A percentile compares a stretch with the other conserved stretches of the same genome.
These are phyloP conservation scores for Oscarella lobularis DNA, from an alignment of 37 sponge, comb jelly and placozoan genomes.

Conservation along the genomic window DNA sequence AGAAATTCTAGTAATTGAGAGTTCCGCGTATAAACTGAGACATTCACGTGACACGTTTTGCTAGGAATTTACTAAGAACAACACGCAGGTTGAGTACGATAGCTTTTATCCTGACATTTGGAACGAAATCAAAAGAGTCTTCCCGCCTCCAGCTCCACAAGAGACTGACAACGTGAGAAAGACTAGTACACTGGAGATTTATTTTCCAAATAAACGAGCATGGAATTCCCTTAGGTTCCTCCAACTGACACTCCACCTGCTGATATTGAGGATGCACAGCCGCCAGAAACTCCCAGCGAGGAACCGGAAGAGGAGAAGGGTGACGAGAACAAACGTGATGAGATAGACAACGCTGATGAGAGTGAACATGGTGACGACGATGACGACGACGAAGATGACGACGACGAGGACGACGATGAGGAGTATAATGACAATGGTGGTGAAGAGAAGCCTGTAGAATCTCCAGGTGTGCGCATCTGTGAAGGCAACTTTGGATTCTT, in stretches of 20 bases:
- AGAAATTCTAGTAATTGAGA: slow-evolving; percentile 24
- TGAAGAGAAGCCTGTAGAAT: background rate
- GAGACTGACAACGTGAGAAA: no score
- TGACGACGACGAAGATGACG: slow-evolving; percentile 15
- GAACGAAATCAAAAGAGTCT: background rate
- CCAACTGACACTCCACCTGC: no score
- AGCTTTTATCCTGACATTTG: background rate
- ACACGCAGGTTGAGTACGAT: background rate
- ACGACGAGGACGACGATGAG: slow-evolving; percentile 22
- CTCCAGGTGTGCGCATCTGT: slow-evolving; percentile 5
- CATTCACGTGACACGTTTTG: background rate
- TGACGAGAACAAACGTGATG: slow-evolving; percentile 4
- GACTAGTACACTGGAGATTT: no score
- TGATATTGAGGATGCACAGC: background rate
- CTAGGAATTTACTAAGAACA: background rate
- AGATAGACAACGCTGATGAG: slow-evolving; percentile 13
- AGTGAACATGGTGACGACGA: slow-evolving; percentile 21
- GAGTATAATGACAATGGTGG: slow-evolving; percentile 10
- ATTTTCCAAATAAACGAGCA: no score
- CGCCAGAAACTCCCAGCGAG: background rate
- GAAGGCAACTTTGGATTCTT: no score
- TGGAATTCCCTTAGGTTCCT: no score
- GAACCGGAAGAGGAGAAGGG: slow-evolving; percentile 8
- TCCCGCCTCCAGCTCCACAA: background rate
- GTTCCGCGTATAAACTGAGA: slow-evolving; percentile 21